Evolutionary conservation across 2,113 vertebrate genomes (phyloP), one percentile per base, ranked within the genome.

Genomic region (Saccopteryx leptura): DNA sequence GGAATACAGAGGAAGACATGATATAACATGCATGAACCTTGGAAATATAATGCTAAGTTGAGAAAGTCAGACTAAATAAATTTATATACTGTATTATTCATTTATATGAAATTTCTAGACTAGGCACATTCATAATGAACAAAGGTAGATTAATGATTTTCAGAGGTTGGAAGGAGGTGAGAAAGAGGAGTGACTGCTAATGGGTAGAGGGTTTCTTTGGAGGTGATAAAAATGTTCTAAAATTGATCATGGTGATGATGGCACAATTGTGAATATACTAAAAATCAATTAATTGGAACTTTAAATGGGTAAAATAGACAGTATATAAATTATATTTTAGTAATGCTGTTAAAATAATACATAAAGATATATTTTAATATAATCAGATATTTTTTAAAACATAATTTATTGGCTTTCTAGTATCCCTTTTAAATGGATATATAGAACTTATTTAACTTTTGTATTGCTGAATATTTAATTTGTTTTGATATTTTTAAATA

Each of bases 321-420:
- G 18, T 61, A 78, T 84, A 26, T 78, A 13, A 90, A 84, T 69
- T 84, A 46, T 63, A 79, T 94, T 69, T 90, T 21, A 78, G 56
- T 83, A 71, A 31, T 7, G 9, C 23, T 50, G 2, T 23, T 50
- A 76, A 90, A 68, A 76, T 66, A 83, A 83, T 1, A 8, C 33
- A 54, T 39, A 74, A 66, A 74, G 33, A 28, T 15, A 83, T 23
- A 7, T 75, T 63, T 88, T 66, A 15, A 75, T 75, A 65, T 79
- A 17, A 86, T 33, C 19, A n/a, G 48, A 56, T 82, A 6, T 48
- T 76, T 7, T 76, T 90, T 60, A 60, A 66, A 88, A 60, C 31
- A 52, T 31, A 83, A 83, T 56, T 65, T 81, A 75, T 58, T 68
- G 33, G 8, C 11, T 88, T 74, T 11, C 39, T 58, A 28, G 63